These are phyloP conservation scores for Tor tambroides DNA, from an alignment of 2,113 vertebrate species.

Conservation along the genomic window DNA sequence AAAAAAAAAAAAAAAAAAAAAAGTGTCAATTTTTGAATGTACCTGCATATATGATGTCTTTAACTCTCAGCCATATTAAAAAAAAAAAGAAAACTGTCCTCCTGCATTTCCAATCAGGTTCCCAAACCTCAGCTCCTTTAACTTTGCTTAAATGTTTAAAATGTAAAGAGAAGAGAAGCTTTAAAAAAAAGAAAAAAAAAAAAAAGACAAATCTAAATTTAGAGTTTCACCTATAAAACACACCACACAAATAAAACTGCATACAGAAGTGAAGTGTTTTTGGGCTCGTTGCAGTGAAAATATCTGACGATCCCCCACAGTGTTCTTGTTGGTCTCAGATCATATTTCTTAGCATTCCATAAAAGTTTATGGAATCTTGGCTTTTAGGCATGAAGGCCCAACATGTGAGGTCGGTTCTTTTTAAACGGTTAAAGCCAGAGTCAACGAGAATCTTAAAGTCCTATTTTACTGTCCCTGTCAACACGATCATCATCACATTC, in stretches of 20 bases:
- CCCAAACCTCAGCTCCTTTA: conserved; percentile 12
- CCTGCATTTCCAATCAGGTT: neutral
- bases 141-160: neutral
- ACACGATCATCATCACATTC: conserved; percentile 20
- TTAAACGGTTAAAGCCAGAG: neutral
- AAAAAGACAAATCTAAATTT: neutral
- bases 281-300: conserved; percentile 20
- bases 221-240: neutral
- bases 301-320: conserved; percentile 23
- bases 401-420: neutral
- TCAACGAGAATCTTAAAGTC: conserved; percentile 7
- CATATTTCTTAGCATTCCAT: conserved; percentile 22
- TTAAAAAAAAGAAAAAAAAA: neutral
- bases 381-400: neutral
- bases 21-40: neutral
- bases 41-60: neutral
- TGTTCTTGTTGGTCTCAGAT: neutral
- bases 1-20: too few relatives aligned
- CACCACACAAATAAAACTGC: neutral
- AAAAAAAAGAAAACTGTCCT: neutral
- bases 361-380: conserved; percentile 23
- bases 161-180: neutral
- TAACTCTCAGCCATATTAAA: neutral
- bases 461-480: conserved; percentile 14
- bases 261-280: neutral